Base-by-base conservation (phyloP, 2,113 vertebrate genomes). In the Megaleporinus macrocephalus region DNA sequence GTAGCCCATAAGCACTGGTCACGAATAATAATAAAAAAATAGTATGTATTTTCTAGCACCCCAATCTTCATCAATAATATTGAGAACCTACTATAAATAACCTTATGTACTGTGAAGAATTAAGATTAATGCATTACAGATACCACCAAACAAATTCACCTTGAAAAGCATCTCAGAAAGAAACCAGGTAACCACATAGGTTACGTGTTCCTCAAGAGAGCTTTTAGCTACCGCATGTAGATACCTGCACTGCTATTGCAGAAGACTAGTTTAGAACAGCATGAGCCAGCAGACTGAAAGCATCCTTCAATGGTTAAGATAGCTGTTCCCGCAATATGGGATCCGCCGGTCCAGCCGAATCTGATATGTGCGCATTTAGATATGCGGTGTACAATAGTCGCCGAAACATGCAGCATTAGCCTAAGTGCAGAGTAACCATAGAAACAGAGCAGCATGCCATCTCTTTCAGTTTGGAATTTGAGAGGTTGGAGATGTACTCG, bases 401-500 rank as follows among this genome's bases (percentile, higher is more conserved):
- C 33, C 20, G 20, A 44, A 70, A 44, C 20, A 70, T 51, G 61
- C 62, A 36, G 36, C n/a, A 33, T 73, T 79, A 59, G 47, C 57
- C 66, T 44, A 41, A 29, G 68, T 36, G 4, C 29, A 62, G 73
- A 66, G 89, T 90, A 87, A 82, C 90, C 84, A 92, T 89, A 79
- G 90, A 70, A 90, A 91, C 88, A 83, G 76, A 88, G 77, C 85
- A 80, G 53, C 66, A 59, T 73, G 75, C 65, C 77, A 79, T 83
- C 74, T 69, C 61, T 65, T 57, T 22, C 26, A n/a, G 26, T 83
- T 81, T 41, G 36, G 73, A 22, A 61, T 49, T 57, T 47, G 16
- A 79, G 22, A 10, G 44, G 29, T 55, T 78, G 22, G 75, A 49
- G 59, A 69, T 72, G 51, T 4, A 27, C 68, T 79, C 33, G 7